Percentiles rank a stretch among this genome's conserved stretches.
Evolutionary conservation across 2,797 vertebrate species (phyloP).

Genomic region (Anguilla pacifica): DNA sequence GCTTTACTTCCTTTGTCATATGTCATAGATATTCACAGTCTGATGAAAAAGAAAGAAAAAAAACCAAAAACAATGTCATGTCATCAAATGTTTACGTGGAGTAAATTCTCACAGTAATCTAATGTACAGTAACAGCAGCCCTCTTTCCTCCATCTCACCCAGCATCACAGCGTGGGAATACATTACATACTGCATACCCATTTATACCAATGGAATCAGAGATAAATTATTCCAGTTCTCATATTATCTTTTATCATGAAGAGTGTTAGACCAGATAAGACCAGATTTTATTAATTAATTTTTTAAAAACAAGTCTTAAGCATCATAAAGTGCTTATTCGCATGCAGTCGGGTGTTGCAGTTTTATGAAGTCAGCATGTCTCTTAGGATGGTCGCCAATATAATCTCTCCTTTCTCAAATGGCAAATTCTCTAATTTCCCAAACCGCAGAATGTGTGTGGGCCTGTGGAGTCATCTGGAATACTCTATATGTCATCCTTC

Average conservation of each 20-base stretch:
- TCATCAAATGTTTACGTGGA: background rate
- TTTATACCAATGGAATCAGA: background rate
- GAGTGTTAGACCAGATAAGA: background rate
- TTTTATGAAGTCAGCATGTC: background rate
- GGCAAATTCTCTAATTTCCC: too few species aligned
- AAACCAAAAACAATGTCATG: too few species aligned
- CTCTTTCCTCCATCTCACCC: background rate
- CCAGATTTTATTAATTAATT: background rate
- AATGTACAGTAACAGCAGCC: background rate
- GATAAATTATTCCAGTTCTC: background rate
- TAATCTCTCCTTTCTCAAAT: background rate
- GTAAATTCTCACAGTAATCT: slow-evolving; percentile 41
- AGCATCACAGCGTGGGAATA: background rate
- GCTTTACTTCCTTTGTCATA: background rate
- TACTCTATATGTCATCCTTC: background rate
- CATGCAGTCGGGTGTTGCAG: background rate
- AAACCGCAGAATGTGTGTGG: background rate
- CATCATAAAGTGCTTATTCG: background rate
- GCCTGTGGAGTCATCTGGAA: background rate
- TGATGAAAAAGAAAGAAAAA: background rate
- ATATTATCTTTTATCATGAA: background rate
- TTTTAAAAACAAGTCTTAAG: background rate
- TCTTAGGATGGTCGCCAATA: background rate
- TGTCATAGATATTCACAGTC: background rate
- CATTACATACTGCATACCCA: background rate